A percentile compares a stretch with the other conserved stretches of the same genome.
Evolutionary conservation across 1,140 invertebrate species (phyloP).

Genomic region (Chlorops oryzae): DNA sequence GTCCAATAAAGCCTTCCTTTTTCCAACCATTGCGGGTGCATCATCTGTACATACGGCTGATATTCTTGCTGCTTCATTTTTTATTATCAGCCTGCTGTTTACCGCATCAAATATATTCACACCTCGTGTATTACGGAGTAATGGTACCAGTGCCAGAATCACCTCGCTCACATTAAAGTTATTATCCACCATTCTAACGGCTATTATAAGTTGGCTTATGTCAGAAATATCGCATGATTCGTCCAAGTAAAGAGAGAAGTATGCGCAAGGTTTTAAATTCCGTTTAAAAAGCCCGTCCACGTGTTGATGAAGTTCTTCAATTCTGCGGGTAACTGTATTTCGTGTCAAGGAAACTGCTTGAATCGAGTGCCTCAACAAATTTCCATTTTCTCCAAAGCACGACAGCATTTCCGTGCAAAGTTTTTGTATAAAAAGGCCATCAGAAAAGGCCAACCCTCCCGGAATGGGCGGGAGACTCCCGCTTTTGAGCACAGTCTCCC

Average conservation of each 20-base stretch:
- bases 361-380: neutral
- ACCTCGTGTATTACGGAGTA: too few relatives aligned
- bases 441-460: too few relatives aligned
- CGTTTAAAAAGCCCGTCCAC: neutral
- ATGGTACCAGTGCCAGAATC: neutral
- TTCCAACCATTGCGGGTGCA: slow-evolving; percentile 3
- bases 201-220: slow-evolving; percentile 3
- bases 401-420: slow-evolving; percentile 1
- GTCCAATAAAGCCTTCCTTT: neutral
- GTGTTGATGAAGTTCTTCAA: neutral
- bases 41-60: neutral
- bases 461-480: too few relatives aligned
- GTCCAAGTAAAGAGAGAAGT: neutral
- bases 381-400: slow-evolving; percentile 1
- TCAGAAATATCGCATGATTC: slow-evolving; percentile 4
- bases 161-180: neutral
- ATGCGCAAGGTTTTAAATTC: neutral
- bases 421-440: neutral
- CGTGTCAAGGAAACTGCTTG: neutral
- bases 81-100: neutral
- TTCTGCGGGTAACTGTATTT: slow-evolving; percentile 1
- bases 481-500: too few relatives aligned
- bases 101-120: too few relatives aligned
- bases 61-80: neutral
- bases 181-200: slow-evolving; percentile 1